Evolutionary conservation across 2,888 invertebrate species (phyloP), one percentile per base, ranked within the genome.

Genomic region (Chelonus formosanus): DNA sequence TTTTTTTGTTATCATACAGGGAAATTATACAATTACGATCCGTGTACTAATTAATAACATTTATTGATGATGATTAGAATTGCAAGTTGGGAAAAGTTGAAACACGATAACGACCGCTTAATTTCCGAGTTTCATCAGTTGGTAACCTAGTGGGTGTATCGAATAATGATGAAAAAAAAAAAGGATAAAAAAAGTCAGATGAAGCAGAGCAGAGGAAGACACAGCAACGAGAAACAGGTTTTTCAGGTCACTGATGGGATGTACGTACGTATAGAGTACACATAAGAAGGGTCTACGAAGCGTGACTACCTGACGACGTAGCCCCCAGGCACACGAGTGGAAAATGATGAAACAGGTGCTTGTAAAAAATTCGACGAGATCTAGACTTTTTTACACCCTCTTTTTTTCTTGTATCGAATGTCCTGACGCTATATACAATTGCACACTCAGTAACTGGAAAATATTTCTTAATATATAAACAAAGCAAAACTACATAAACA

Each of bases 321-420:
- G 71, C 71, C 66, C 70, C 71, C 71, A 75, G 72, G 74, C 72
- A 71, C 72, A 74, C 72, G 73, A 73, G 69, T 75, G 78, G 78
- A 78, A 80, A 80, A 80, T 76, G 73, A 72, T 74, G 75, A 78
- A 72, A 78, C 80, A 80, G 80, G 80, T 80, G 80, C 72, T 72
- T 69, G 70, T 70, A 72, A 72, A 70, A 72, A 70, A 70, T 67
- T 67, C 71, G 63, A 71, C 69, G 69, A 63, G 67, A 69, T 45
- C 45, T 36, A 36, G 10, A 55, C 43, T 36, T 10, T 10, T 53
- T 34, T 34, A 32, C 45, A 20, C 20, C 32, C 6, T 44, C 34
- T 48, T 57, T 47, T 47, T 52, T 53, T 31, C 36, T 44, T 35
- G 34, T 53, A 48, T 48, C 48, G 10, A 48, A 10, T 48, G 5